phyloP scores from a whole-genome alignment of 2,888 invertebrate genomes.

The Stenolophus ochropezus region DNA sequence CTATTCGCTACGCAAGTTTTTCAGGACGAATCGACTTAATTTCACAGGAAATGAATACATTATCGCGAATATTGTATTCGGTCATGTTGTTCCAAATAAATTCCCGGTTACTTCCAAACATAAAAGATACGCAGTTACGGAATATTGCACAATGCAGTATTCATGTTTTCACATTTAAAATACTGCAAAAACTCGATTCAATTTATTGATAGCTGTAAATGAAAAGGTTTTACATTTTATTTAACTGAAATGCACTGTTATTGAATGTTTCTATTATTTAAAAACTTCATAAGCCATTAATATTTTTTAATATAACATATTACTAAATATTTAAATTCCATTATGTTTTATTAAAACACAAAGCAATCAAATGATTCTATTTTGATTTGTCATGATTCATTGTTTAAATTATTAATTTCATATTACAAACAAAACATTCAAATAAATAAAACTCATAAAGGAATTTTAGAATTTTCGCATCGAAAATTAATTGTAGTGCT shows the following conservation, averaged over 20 bases:
- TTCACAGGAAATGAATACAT: conserved; percentile 26
- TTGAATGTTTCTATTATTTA: not conserved
- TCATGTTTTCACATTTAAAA: not conserved
- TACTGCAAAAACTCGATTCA: not conserved
- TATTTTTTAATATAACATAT: not conserved
- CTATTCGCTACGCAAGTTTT: conserved; percentile 23
- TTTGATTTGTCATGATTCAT: too few species aligned
- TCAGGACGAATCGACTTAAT: conserved; percentile 14
- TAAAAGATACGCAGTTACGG: not conserved
- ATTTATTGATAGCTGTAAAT: not conserved
- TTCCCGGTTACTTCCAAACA: not conserved
- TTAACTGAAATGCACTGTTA: not conserved
- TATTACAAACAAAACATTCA: too few species aligned
- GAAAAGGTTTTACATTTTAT: not conserved
- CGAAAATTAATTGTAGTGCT: too few species aligned
- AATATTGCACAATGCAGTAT: not conserved
- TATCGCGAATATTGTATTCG: conserved; percentile 5
- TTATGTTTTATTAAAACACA: too few species aligned
- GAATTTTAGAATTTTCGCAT: too few species aligned
- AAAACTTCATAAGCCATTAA: not conserved
- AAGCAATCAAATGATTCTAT: too few species aligned
- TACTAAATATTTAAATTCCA: too few species aligned
- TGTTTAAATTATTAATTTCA: too few species aligned
- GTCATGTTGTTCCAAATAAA: not conserved
- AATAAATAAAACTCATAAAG: too few species aligned